Conservation (phyloP, 2,888 invertebrate species). For the Nemurella pictetii region DNA sequence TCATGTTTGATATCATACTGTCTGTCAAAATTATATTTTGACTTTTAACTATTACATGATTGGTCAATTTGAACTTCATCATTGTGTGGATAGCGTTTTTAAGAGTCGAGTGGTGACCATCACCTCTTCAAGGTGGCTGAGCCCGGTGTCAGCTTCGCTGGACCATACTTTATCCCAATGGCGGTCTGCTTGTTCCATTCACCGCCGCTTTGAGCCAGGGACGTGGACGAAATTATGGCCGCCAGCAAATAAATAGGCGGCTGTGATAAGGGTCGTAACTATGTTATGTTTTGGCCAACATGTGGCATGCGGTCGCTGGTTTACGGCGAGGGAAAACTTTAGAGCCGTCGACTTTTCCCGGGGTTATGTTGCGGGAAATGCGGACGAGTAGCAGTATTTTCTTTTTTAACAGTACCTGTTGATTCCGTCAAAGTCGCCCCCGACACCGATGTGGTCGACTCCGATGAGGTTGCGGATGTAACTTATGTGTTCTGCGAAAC, state of each 20-base stretch:
- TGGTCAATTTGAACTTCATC: no score
- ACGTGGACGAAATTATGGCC: background rate
- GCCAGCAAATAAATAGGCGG: background rate
- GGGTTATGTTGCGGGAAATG: background rate
- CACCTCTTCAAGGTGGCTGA: no score
- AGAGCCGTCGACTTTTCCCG: background rate
- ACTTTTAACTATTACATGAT: no score
- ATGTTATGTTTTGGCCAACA: background rate
- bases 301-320: background rate
- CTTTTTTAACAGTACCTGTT: constrained; percentile 55
- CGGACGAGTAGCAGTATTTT: background rate
- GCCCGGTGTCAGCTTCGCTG: no score
- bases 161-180: no score
- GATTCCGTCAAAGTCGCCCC: constrained; percentile 65
- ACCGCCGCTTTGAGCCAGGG: background rate
- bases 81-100: no score
- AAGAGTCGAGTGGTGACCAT: no score
- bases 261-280: background rate
- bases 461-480: constrained; percentile 65
- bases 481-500: constrained; percentile 61
- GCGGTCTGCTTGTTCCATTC: background rate
- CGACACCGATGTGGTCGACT: constrained; percentile 64
- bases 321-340: background rate
- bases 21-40: no score
- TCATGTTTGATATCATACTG: no score